Conservation (phyloP, 2,113 vertebrate species). For the Pica pica region DNA sequence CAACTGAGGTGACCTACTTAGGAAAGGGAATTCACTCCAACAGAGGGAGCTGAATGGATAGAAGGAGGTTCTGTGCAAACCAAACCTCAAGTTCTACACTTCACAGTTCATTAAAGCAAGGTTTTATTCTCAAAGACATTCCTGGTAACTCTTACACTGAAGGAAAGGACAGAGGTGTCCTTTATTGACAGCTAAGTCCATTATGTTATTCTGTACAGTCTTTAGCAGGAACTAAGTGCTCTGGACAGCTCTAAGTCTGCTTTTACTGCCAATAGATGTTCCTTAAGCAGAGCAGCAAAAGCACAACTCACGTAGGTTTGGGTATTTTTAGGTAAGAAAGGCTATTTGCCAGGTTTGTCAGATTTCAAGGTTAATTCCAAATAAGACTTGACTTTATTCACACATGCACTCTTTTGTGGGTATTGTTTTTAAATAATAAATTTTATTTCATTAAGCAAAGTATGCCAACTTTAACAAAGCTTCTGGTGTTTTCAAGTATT, state of each 20-base stretch:
- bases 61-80: background rate
- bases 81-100: background rate
- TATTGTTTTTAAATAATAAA: background rate
- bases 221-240: background rate
- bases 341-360: background rate
- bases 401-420: background rate
- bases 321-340: background rate
- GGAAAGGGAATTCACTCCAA: background rate
- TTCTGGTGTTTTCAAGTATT: background rate
- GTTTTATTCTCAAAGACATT: background rate
- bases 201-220: background rate
- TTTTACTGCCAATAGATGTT: background rate
- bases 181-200: background rate
- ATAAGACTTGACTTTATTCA: background rate
- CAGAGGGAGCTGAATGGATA: background rate
- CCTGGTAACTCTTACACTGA: background rate
- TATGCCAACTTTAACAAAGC: background rate
- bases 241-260: background rate
- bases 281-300: background rate
- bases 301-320: background rate
- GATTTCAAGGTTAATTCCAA: background rate
- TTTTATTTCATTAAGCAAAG: background rate
- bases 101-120: background rate
- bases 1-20: background rate
- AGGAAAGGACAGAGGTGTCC: background rate